Evolutionary conservation across 2,797 vertebrate genomes (phyloP).

Genomic region (Malacoraja senta): DNA sequence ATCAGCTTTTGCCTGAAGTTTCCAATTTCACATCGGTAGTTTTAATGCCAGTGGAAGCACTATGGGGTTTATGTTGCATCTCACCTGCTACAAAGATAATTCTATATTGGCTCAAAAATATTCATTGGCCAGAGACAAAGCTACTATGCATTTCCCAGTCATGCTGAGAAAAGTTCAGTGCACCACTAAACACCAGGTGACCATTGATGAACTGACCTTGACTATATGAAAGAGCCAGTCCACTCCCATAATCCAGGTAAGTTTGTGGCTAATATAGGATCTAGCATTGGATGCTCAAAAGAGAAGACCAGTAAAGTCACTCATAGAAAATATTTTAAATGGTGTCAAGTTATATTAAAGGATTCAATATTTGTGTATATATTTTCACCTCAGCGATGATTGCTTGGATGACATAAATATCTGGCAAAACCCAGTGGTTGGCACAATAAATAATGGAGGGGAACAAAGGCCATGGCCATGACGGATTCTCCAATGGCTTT

Average conservation of each 20-base stretch:
- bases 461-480: not conserved
- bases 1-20: not conserved
- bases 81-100: not conserved
- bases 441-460: not conserved
- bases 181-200: not conserved
- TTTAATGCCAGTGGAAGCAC: not conserved
- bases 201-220: not conserved
- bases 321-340: not conserved
- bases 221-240: not conserved
- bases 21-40: not conserved
- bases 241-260: not conserved
- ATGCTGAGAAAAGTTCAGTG: not conserved
- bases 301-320: not conserved
- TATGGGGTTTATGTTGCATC: too few relatives aligned
- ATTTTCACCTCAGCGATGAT: not conserved
- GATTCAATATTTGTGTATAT: not conserved
- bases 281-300: not conserved
- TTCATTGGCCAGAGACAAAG: not conserved
- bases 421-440: not conserved
- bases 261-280: not conserved
- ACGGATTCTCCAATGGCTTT: not conserved
- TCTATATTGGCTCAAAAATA: not conserved
- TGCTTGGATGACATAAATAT: not conserved
- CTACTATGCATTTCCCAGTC: not conserved
- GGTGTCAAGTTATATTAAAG: not conserved